Conservation (phyloP, 2,888 invertebrate species). For the Morpho achilles region DNA sequence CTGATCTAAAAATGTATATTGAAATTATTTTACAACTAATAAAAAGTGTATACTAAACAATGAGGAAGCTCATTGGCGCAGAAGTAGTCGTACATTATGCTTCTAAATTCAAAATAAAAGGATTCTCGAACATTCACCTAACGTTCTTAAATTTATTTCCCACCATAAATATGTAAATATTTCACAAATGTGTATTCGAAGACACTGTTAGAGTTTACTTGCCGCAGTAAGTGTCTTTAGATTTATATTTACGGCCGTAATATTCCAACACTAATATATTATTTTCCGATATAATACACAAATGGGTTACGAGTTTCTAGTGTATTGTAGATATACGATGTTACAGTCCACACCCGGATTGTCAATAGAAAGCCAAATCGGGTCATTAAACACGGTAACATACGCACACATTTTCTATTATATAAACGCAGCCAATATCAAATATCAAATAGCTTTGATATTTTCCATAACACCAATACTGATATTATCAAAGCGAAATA, state of each 20-base stretch:
- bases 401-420: conserved; percentile 1
- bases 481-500: no score
- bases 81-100: not conserved
- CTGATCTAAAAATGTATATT: no score
- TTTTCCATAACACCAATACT: no score
- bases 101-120: no score
- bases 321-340: conserved; percentile 15
- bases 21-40: no score
- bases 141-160: not conserved
- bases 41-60: no score
- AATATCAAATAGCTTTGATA: no score
- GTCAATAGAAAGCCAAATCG: conserved; percentile 30
- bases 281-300: conserved; percentile 3
- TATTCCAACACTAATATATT: conserved; percentile 2
- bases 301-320: not conserved
- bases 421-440: conserved; percentile 3
- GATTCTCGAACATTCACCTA: not conserved
- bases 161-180: not conserved
- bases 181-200: not conserved
- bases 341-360: conserved; percentile 27
- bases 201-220: not conserved
- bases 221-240: not conserved
- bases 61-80: no score
- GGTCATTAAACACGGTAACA: conserved; percentile 22
- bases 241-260: conserved; percentile 8